Percentiles rank a stretch among this genome's conserved stretches.
phyloP scores from a whole-genome alignment of 2,797 vertebrate genomes.

The Hippoglossus hippoglossus region DNA sequence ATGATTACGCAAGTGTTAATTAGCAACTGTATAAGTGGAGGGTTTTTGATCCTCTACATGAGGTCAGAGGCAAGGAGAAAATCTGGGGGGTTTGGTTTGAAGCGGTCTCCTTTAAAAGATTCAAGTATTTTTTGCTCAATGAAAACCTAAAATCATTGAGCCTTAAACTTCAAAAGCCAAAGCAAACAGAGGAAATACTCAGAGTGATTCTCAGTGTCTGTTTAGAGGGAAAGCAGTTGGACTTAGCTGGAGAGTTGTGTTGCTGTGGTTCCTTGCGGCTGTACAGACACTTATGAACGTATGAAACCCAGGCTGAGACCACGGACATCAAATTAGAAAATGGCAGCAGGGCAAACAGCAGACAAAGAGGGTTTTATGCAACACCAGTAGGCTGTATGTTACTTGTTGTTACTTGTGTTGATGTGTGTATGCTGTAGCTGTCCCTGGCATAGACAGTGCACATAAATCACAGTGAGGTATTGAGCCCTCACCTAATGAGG shows the following conservation, averaged over 20 bases:
- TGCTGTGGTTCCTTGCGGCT: conserved; percentile 29
- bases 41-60: too few relatives aligned
- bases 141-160: too few relatives aligned
- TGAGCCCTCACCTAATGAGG: conserved; percentile 50
- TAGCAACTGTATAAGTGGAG: too few relatives aligned
- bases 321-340: conserved; percentile 38
- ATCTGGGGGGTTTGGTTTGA: too few relatives aligned
- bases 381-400: not conserved
- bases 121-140: too few relatives aligned
- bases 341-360: conserved; percentile 27
- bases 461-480: conserved; percentile 62
- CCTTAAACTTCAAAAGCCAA: too few relatives aligned
- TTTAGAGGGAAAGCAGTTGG: not conserved
- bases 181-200: too few relatives aligned
- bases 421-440: conserved; percentile 10
- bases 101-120: too few relatives aligned
- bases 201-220: not conserved
- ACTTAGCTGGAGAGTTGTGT: not conserved
- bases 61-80: too few relatives aligned
- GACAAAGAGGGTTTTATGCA: conserved; percentile 45
- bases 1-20: too few relatives aligned
- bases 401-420: not conserved
- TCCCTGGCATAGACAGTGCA: conserved; percentile 27
- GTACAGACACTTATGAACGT: conserved; percentile 8
- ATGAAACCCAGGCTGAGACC: conserved; percentile 19